These are phyloP conservation scores for human DNA, from an alignment of 2,113 vertebrate genomes.

Conservation along the genomic window GRCh38 chr6:168553501-168554000, in stretches of 20 bases:
- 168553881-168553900: neutral
- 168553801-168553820: neutral
- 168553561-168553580: rapidly evolving
- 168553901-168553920: too few relatives aligned
- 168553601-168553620: rapidly evolving
- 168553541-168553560: rapidly evolving
- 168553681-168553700: neutral
- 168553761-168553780: neutral
- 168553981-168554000: too few relatives aligned
- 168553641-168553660: neutral
- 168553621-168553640: neutral
- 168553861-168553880: neutral
- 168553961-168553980: neutral
- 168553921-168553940: too few relatives aligned
- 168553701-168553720: neutral
- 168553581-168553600: neutral
- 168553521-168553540: rapidly evolving
- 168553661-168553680: neutral
- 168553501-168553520: neutral
- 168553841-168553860: neutral
- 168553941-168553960: rapidly evolving
- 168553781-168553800: neutral
- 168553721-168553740: neutral
- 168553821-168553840: neutral
- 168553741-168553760: rapidly evolving